phyloP scores from a whole-genome alignment of 2,888 invertebrate species.

The Ectemnius continuus region DNA sequence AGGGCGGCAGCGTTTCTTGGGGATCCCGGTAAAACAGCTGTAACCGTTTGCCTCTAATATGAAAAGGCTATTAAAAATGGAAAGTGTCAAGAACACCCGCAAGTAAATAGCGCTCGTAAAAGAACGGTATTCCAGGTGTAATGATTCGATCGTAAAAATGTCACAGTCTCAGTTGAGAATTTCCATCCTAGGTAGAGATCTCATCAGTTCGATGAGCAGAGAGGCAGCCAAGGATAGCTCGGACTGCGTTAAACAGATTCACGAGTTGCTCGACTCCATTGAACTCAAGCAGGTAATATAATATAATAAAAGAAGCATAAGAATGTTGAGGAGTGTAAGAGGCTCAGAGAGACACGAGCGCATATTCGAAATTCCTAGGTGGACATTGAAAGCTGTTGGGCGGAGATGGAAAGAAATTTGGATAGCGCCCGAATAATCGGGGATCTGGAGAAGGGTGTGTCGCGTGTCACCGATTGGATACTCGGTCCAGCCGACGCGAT shows the following conservation, averaged over 20 bases:
- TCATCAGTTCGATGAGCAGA: conserved; percentile 68
- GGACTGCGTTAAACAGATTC: conserved; percentile 82
- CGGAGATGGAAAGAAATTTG: conserved; percentile 81
- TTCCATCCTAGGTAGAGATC: conserved; percentile 65
- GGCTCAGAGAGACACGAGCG: too few species aligned
- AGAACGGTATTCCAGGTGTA: neutral
- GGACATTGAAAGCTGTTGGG: conserved; percentile 82
- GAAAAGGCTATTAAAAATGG: neutral
- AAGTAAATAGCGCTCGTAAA: conserved; percentile 31
- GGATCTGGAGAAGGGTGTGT: conserved; percentile 82
- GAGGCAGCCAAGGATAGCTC: conserved; percentile 82
- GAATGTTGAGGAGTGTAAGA: too few species aligned
- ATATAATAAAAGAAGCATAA: too few species aligned
- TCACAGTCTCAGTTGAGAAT: too few species aligned
- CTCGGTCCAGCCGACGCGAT: conserved; percentile 87
- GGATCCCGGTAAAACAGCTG: conserved; percentile 20
- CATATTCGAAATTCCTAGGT: conserved; percentile 60
- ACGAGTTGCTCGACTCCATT: conserved; percentile 80
- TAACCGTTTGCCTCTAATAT: conserved; percentile 3
- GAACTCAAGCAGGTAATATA: conserved; percentile 80
- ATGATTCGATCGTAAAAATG: too few species aligned
- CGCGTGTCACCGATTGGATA: conserved; percentile 89
- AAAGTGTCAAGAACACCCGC: conserved; percentile 17
- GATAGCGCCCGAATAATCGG: conserved; percentile 82
- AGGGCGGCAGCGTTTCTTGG: conserved; percentile 30